Evolutionary conservation across 2,888 invertebrate species (phyloP).

Genomic region (Dendrolimus houi): DNA sequence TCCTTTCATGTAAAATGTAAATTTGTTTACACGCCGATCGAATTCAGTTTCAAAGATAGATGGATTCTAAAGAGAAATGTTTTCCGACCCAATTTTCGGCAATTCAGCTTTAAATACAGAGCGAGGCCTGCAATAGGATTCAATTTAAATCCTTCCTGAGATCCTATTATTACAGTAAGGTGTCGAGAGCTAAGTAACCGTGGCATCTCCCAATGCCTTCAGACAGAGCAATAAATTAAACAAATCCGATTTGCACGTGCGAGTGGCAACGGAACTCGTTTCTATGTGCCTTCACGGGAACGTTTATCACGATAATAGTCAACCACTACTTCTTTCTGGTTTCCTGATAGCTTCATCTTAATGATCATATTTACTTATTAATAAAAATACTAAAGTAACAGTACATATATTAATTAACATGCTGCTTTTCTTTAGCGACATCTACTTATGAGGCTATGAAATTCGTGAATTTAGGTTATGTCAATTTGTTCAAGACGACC

Average conservation of each 20-base stretch:
- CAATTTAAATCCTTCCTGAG: slow-evolving; percentile 59
- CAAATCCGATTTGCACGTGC: slow-evolving; percentile 73
- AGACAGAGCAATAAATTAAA: slow-evolving; percentile 69
- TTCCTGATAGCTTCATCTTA: too few relatives aligned
- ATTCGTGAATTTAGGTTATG: too few relatives aligned
- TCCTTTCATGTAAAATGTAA: background rate
- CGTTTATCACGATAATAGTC: too few relatives aligned
- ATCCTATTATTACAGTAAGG: slow-evolving; percentile 69
- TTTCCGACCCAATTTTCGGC: slow-evolving; percentile 19
- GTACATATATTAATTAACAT: too few relatives aligned
- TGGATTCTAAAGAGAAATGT: slow-evolving; percentile 8
- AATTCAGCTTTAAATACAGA: slow-evolving; percentile 28
- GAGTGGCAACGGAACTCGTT: slow-evolving; percentile 37
- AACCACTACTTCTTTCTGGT: too few relatives aligned
- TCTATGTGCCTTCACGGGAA: slow-evolving; percentile 5
- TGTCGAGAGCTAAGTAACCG: slow-evolving; percentile 67
- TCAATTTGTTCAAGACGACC: too few relatives aligned
- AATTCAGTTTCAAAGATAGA: background rate
- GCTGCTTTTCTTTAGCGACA: too few relatives aligned
- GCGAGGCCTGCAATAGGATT: slow-evolving; percentile 43
- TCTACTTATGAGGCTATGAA: too few relatives aligned
- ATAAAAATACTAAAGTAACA: too few relatives aligned
- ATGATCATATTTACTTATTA: too few relatives aligned
- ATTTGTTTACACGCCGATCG: background rate
- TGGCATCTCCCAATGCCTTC: slow-evolving; percentile 47